Conservation (phyloP, 1,140 invertebrate species). For the Megalonaias nervosa region DNA sequence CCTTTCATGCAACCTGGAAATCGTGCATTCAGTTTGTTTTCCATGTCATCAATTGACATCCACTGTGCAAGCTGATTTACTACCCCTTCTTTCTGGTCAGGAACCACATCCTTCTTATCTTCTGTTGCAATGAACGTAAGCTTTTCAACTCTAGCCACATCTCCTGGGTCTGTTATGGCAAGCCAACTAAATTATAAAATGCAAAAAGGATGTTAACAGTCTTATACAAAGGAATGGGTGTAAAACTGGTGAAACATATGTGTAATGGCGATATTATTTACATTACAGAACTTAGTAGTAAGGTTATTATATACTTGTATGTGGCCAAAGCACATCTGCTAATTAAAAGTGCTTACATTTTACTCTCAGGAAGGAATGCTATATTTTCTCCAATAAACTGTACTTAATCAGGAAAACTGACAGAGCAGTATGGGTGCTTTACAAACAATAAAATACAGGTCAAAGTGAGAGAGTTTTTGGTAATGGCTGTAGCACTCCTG, state of each 20-base stretch:
- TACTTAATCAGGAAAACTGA: too few species aligned
- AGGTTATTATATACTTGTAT: too few species aligned
- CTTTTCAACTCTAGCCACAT: slow-evolving; percentile 98
- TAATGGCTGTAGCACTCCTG: too few species aligned
- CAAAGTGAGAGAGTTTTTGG: too few species aligned
- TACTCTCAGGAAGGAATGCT: too few species aligned
- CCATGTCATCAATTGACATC: slow-evolving; percentile 90
- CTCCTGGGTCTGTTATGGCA: slow-evolving; percentile 94
- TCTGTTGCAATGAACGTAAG: slow-evolving; percentile 95
- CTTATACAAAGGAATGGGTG: too few species aligned
- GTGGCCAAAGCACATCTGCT: too few species aligned
- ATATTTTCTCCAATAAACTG: too few species aligned
- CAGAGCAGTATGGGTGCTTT: too few species aligned
- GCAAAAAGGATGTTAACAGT: background rate
- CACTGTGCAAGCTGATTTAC: slow-evolving; percentile 87
- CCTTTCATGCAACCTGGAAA: slow-evolving; percentile 98
- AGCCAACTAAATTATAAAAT: slow-evolving; percentile 81
- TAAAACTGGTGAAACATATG: background rate
- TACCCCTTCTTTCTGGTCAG: slow-evolving; percentile 74
- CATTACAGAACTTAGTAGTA: too few species aligned
- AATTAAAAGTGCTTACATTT: too few species aligned
- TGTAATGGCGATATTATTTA: background rate
- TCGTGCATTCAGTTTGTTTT: slow-evolving; percentile 85
- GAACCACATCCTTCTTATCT: slow-evolving; percentile 86
- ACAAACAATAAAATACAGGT: too few species aligned